These are phyloP conservation scores for Pachyrhynchus sulphureomaculatus DNA, from an alignment of 1,140 invertebrate genomes.

Conservation along the genomic window DNA sequence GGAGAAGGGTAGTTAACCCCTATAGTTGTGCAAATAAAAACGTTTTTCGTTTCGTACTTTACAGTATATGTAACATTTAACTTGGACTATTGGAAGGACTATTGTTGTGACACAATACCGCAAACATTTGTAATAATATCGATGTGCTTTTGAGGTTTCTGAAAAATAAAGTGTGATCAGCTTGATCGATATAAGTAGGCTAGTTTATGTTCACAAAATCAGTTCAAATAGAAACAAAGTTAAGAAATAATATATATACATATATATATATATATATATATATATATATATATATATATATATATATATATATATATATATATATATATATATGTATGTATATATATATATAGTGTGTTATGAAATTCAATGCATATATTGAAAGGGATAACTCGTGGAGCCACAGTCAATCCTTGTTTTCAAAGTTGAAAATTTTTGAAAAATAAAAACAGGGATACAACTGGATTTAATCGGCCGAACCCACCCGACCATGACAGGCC, in stretches of 20 bases:
- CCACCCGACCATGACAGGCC: no score
- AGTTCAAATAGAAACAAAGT: constrained; percentile 7
- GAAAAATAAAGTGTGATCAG: constrained; percentile 31
- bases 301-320: no score
- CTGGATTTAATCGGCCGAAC: no score
- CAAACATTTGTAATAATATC: constrained; percentile 45
- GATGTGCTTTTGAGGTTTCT: constrained; percentile 44
- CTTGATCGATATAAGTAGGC: constrained; percentile 29
- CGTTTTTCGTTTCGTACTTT: not conserved
- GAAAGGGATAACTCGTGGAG: no score
- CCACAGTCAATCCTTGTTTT: no score
- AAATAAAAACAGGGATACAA: no score
- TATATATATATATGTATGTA: no score
- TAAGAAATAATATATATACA: constrained; percentile 9
- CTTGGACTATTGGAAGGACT: constrained; percentile 15
- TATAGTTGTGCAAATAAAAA: constrained; percentile 7
- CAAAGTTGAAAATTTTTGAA: no score
- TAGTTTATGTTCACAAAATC: constrained; percentile 19
- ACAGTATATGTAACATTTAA: not conserved
- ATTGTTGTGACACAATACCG: constrained; percentile 43
- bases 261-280: no score
- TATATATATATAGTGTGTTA: no score
- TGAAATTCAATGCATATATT: no score
- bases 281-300: no score
- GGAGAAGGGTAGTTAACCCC: constrained; percentile 41